Percentiles rank a stretch among this genome's conserved stretches.
Conservation (phyloP, 2,888 invertebrate species). For the Eilema griseolum region DNA sequence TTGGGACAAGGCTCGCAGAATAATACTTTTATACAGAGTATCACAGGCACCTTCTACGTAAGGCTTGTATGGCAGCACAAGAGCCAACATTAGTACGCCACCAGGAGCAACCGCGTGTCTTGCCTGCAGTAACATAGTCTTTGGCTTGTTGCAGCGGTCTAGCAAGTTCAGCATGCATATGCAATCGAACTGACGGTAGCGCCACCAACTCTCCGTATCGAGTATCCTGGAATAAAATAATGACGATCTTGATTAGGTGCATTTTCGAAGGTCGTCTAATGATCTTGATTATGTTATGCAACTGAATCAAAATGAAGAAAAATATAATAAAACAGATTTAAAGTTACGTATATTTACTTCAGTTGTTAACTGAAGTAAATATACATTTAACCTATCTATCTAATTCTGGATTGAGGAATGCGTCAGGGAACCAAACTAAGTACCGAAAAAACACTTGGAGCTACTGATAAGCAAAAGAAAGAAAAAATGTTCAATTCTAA, state of each 20-base stretch:
- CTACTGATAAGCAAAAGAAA: too few species aligned
- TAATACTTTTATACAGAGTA: neutral
- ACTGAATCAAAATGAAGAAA: neutral
- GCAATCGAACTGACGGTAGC: slow-evolving; percentile 89
- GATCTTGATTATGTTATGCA: neutral
- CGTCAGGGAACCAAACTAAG: too few species aligned
- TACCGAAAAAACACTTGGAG: too few species aligned
- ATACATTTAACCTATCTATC: too few species aligned
- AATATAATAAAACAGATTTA: neutral
- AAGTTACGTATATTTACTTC: too few species aligned
- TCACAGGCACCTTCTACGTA: slow-evolving; percentile 94
- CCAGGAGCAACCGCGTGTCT: slow-evolving; percentile 89
- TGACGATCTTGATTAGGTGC: neutral
- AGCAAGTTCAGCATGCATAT: slow-evolving; percentile 97
- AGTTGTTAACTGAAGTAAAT: too few species aligned
- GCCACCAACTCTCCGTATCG: slow-evolving; percentile 90
- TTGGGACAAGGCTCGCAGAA: neutral
- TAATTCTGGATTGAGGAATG: too few species aligned
- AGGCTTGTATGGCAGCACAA: slow-evolving; percentile 97
- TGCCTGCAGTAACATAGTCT: slow-evolving; percentile 92
- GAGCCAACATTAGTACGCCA: slow-evolving; percentile 94
- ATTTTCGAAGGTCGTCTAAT: neutral
- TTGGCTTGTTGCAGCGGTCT: slow-evolving; percentile 96
- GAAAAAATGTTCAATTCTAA: too few species aligned
- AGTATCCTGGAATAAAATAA: slow-evolving; percentile 86